Conservation (phyloP, 2,888 invertebrate species). For the Meandrusa payeni region DNA sequence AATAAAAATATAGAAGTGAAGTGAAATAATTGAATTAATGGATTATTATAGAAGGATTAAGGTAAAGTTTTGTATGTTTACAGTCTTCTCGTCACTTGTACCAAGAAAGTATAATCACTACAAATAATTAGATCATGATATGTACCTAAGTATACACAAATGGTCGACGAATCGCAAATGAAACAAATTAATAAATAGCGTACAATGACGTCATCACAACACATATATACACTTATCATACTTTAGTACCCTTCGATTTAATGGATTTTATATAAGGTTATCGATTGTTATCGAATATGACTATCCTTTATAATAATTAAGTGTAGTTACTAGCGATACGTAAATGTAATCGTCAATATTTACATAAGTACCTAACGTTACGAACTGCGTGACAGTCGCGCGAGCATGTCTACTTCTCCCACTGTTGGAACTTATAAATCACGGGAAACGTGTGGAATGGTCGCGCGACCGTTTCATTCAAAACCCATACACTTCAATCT, state of each 20-base stretch:
- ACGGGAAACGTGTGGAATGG: constrained; percentile 7
- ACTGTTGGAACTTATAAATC: constrained; percentile 28
- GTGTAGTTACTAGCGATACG: constrained; percentile 56
- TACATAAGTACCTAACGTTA: constrained; percentile 70
- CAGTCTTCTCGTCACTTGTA: constrained; percentile 34
- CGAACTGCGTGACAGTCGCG: constrained; percentile 36
- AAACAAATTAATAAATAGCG: constrained; percentile 75
- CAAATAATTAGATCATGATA: constrained; percentile 71
- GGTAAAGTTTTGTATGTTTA: no score
- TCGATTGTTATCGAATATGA: constrained; percentile 63
- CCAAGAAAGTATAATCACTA: constrained; percentile 31
- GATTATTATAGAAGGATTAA: no score
- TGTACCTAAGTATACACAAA: constrained; percentile 78
- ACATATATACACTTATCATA: constrained; percentile 74
- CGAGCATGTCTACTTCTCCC: constrained; percentile 20
- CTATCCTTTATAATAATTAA: constrained; percentile 57
- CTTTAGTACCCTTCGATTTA: constrained; percentile 78
- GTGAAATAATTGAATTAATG: no score
- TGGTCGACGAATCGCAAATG: constrained; percentile 68
- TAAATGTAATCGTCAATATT: constrained; percentile 64
- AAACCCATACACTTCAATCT: constrained; percentile 41
- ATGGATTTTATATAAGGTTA: constrained; percentile 69
- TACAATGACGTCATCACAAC: constrained; percentile 64
- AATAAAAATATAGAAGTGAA: no score
- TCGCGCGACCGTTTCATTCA: constrained; percentile 37